Base-by-base conservation (phyloP, 2,113 vertebrate genomes). In the Coryphaenoides rupestris region DNA sequence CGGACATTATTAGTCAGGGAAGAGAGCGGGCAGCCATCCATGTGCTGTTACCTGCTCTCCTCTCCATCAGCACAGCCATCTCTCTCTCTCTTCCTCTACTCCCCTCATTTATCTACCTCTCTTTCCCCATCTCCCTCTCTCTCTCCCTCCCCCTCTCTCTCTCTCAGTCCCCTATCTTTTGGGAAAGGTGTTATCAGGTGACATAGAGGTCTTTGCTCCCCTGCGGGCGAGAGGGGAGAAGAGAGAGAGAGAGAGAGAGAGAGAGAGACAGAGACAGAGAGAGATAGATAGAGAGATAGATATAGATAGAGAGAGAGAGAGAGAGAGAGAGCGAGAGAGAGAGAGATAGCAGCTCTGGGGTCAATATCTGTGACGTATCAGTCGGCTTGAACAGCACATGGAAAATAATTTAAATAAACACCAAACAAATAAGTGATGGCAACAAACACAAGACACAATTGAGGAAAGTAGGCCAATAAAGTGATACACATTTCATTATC, bases 1-100 rank as follows among this genome's bases (percentile, higher is more conserved):
- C 77, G 69, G 78, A 85, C 75, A 79, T 78, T 83, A 84, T 86
- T 81, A 82, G 76, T 85, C 77, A 84, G 33, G 76, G 74, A 78
- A 40, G 53, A 70, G 66, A 62, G 22, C 58, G 22, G 55, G 60
- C 56, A 73, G 76, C 76, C 69, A 73, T 68, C 63, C 64, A 72
- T 66, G 21, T 60, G 68, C 26, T 76, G 63, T 77, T 79, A 73
- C 76, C 47, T 17, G 4, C 6, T 50, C 66, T 70, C 45, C 58
- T 40, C 50, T 15, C 24, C 65, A 83, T 84, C 80, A 70, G 72
- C 57, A 40, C 33, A 64, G 68, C 23, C 70, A 71, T 77, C 83
- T 78, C 81, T 69, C 74, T 75, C 69, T 73, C 69, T 76, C 65
- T 83, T 73, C 77, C 50, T 64, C 70, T 76, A 54, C 65, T n/a